Evolutionary conservation across 1,140 invertebrate genomes (phyloP).

Genomic region (Apis cerana): DNA sequence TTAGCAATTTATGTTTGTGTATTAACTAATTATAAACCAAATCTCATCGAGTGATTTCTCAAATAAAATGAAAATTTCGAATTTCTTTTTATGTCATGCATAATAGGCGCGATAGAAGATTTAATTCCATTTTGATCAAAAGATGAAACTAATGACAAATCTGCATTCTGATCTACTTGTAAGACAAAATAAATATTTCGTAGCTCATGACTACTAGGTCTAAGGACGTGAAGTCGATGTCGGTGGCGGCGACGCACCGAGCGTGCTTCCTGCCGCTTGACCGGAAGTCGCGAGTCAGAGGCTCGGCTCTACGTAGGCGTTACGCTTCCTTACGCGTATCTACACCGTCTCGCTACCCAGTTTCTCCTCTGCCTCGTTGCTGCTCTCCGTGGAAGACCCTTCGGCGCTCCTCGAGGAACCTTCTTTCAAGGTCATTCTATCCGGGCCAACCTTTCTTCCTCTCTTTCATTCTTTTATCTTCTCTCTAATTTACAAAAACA

Average conservation of each 20-base stretch:
- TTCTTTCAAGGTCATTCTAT: constrained; percentile 58
- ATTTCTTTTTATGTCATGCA: too few relatives aligned
- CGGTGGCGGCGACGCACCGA: constrained; percentile 67
- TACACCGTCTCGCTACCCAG: constrained; percentile 68
- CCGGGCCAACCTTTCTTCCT: constrained; percentile 20
- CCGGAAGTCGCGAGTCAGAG: constrained; percentile 71
- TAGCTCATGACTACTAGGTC: constrained; percentile 48
- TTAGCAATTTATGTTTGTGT: not conserved
- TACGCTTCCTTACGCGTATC: constrained; percentile 70
- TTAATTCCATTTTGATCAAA: not conserved
- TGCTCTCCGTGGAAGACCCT: constrained; percentile 23
- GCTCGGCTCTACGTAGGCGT: constrained; percentile 70
- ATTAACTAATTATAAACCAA: not conserved
- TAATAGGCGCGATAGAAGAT: not conserved
- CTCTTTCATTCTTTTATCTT: not conserved
- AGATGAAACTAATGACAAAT: not conserved
- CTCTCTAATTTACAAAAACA: not conserved
- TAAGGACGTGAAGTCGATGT: constrained; percentile 60
- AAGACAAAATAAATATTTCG: constrained; percentile 38
- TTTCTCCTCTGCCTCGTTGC: constrained; percentile 48
- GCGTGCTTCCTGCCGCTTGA: constrained; percentile 71
- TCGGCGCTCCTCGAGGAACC: constrained; percentile 51
- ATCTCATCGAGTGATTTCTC: not conserved
- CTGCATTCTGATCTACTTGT: not conserved
- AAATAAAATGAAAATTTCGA: not conserved